Conservation (phyloP, 37 sponge, comb jelly and placozoan species). For the Beroe ovata region DNA sequence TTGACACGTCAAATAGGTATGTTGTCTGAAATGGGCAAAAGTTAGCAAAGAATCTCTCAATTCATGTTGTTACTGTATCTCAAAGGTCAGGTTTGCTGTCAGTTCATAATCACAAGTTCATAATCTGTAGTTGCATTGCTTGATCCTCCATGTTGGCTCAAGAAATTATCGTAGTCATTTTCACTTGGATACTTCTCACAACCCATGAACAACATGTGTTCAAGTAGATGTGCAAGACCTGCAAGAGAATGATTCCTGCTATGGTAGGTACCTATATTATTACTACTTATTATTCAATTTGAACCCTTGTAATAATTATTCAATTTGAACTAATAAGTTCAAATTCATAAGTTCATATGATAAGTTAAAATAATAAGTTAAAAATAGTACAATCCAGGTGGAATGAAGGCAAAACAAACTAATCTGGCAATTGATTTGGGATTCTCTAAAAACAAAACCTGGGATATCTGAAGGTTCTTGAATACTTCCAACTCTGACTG, state of each 20-base stretch:
- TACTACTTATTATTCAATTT: too few species aligned
- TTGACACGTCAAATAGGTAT: constrained; percentile 39
- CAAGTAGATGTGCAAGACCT: constrained; percentile 46
- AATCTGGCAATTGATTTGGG: too few species aligned
- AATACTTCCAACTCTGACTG: constrained; percentile 45
- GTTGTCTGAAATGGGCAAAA: constrained; percentile 7
- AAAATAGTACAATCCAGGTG: too few species aligned
- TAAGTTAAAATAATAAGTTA: too few species aligned
- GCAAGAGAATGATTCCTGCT: background rate
- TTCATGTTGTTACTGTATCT: too few species aligned
- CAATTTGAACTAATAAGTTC: too few species aligned
- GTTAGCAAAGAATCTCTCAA: background rate
- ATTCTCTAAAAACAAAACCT: too few species aligned
- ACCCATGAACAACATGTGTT: constrained; percentile 58
- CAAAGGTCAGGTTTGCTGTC: too few species aligned
- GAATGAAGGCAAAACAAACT: too few species aligned
- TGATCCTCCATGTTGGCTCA: constrained; percentile 15
- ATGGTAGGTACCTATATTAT: too few species aligned
- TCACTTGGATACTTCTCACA: constrained; percentile 52
- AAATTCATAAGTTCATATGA: too few species aligned
- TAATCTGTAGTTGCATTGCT: constrained; percentile 39
- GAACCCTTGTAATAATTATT: too few species aligned
- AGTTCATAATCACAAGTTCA: background rate
- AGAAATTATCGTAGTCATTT: constrained; percentile 47
- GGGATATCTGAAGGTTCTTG: background rate